Percentiles rank a stretch among this genome's conserved stretches.
phyloP scores from a whole-genome alignment of 2,797 vertebrate genomes.

The Hapalemur alaotrensis region DNA sequence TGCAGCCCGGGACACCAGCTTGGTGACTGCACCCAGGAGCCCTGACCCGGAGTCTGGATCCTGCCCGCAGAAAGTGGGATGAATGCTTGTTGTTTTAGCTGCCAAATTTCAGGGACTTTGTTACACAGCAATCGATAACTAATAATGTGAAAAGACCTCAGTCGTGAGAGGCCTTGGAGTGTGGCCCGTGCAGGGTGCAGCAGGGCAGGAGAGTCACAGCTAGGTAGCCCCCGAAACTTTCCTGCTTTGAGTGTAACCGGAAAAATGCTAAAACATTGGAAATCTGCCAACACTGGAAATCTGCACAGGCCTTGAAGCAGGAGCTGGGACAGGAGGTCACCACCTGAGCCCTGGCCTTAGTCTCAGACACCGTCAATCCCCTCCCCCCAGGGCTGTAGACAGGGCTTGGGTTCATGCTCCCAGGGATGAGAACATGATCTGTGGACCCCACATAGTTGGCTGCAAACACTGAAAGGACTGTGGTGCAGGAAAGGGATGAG shows the following conservation, averaged over 20 bases:
- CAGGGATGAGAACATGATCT: background rate
- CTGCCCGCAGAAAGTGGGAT: background rate
- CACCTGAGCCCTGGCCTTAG: background rate
- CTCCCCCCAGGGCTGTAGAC: background rate
- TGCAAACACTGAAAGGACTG: background rate
- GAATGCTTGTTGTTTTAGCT: background rate
- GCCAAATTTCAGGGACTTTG: background rate
- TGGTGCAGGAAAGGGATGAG: background rate
- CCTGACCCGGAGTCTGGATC: background rate
- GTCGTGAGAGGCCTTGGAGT: background rate
- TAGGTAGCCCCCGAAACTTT: background rate
- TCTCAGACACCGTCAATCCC: background rate
- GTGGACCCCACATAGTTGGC: background rate
- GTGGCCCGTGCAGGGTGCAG: background rate
- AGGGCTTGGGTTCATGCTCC: background rate
- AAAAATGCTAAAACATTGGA: background rate
- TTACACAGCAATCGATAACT: background rate
- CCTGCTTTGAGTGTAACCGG: background rate
- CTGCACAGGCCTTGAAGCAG: background rate
- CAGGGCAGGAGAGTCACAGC: background rate
- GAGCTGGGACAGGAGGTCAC: background rate
- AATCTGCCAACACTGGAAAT: too few species aligned
- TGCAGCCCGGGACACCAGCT: background rate
- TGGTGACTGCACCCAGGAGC: fast-evolving
- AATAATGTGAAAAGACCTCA: background rate